These are phyloP conservation scores for Coronaproctus castanopsis DNA, from an alignment of 2,888 invertebrate species.

Conservation along the genomic window DNA sequence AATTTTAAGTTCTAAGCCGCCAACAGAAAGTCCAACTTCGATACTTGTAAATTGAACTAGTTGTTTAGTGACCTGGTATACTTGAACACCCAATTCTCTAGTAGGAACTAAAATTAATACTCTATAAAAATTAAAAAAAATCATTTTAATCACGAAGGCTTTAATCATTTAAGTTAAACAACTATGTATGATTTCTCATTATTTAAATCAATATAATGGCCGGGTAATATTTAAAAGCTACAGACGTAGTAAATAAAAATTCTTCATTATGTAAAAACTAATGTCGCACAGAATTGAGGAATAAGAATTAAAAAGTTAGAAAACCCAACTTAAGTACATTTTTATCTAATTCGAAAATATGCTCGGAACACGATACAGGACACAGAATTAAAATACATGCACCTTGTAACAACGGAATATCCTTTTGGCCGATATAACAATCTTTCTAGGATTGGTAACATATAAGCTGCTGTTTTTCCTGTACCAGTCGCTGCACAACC, in stretches of 20 bases:
- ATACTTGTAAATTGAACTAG: constrained; percentile 68
- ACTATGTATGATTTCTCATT: no score
- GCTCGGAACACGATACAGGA: no score
- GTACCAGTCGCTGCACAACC: constrained; percentile 97
- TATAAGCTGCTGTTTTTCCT: constrained; percentile 96
- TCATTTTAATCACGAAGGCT: no score
- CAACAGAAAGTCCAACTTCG: constrained; percentile 64
- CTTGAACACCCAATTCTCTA: constrained; percentile 91
- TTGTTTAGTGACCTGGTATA: constrained; percentile 82
- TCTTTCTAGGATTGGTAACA: constrained; percentile 89
- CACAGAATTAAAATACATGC: no score
- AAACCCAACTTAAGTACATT: no score
- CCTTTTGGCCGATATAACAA: constrained; percentile 65
- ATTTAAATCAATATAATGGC: no score
- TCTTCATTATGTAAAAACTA: no score
- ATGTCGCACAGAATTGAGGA: no score
- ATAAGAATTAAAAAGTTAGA: no score
- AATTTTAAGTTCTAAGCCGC: constrained; percentile 65
- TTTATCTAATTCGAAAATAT: no score
- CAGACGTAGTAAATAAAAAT: no score
- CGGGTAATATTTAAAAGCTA: not conserved
- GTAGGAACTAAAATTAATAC: constrained; percentile 92
- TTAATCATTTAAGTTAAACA: no score
- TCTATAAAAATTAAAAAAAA: constrained; percentile 25
- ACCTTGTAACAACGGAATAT: constrained; percentile 28